These are phyloP conservation scores for Rhopilema esculentum DNA, from an alignment of 30 jellyfish, hydroid and myxozoan genomes.

Conservation along the genomic window DNA sequence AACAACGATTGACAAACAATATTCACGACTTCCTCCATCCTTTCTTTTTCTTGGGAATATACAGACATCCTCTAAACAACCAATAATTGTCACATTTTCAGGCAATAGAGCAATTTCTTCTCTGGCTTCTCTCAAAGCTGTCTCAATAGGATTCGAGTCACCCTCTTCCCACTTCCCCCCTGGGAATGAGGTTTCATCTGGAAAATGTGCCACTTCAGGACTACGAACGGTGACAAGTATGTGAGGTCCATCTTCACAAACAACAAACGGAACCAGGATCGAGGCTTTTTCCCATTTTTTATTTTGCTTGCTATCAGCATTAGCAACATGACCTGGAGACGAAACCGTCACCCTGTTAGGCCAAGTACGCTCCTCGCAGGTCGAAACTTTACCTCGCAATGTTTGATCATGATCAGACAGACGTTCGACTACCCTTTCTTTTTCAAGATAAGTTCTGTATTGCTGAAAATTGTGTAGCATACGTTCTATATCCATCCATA, in stretches of 20 bases:
- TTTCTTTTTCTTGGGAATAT: neutral
- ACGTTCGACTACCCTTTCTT: neutral
- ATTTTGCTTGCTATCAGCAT: neutral
- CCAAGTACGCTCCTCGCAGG: neutral
- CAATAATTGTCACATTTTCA: constrained; percentile 23
- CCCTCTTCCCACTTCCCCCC: constrained; percentile 53
- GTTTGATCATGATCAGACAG: no score
- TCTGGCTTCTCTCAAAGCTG: constrained; percentile 54
- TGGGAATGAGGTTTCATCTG: constrained; percentile 54
- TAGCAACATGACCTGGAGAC: neutral
- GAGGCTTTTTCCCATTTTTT: constrained; percentile 24
- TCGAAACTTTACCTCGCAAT: no score
- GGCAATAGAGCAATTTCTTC: constrained; percentile 52
- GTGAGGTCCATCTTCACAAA: constrained; percentile 8
- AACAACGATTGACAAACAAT: constrained; percentile 30
- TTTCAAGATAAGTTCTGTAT: neutral
- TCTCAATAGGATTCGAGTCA: constrained; percentile 17
- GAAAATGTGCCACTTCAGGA: constrained; percentile 9
- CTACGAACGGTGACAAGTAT: constrained; percentile 32
- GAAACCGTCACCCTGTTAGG: neutral
- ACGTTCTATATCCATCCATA: no score
- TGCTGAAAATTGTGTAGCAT: no score
- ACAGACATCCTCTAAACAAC: constrained; percentile 17
- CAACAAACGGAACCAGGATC: constrained; percentile 35
- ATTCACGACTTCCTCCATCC: neutral